phyloP scores from a whole-genome alignment of 2,888 invertebrate species.

The Brassicogethes aeneus region DNA sequence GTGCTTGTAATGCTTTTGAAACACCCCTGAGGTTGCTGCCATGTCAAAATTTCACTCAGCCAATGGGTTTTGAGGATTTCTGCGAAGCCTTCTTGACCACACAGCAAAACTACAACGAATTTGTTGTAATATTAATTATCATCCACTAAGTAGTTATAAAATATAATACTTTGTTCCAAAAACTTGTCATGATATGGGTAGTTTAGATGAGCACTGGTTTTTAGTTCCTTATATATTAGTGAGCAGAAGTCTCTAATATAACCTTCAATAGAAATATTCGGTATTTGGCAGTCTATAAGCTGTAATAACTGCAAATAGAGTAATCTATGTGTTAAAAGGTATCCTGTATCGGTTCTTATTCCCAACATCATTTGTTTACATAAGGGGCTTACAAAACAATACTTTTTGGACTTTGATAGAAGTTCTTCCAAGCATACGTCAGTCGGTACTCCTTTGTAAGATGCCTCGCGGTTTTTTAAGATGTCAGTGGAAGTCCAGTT shows the following conservation, averaged over 20 bases:
- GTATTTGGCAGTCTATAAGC: constrained; percentile 16
- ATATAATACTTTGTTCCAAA: constrained; percentile 29
- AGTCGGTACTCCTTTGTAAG: constrained; percentile 21
- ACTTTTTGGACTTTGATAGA: constrained; percentile 12
- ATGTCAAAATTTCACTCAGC: constrained; percentile 32
- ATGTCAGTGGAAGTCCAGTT: constrained; percentile 23
- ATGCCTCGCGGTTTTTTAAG: constrained; percentile 19
- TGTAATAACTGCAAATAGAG: constrained; percentile 25
- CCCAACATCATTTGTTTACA: constrained; percentile 22
- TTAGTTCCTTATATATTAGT: constrained; percentile 27
- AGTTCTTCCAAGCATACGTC: constrained; percentile 27
- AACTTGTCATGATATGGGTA: constrained; percentile 30
- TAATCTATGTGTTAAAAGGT: constrained; percentile 29
- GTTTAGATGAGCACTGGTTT: constrained; percentile 23
- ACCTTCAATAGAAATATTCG: constrained; percentile 3
- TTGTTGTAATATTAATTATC: neutral
- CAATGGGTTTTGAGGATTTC: constrained; percentile 38
- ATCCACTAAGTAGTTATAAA: too few species aligned
- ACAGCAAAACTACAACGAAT: constrained; percentile 37
- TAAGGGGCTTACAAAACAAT: constrained; percentile 19
- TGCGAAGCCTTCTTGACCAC: constrained; percentile 42
- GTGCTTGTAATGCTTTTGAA: constrained; percentile 22
- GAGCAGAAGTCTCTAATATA: constrained; percentile 22
- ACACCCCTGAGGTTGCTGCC: constrained; percentile 39
- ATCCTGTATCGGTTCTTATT: constrained; percentile 23